phyloP scores from a whole-genome alignment of 2,797 vertebrate genomes.

The Euphonia xanthogaster region DNA sequence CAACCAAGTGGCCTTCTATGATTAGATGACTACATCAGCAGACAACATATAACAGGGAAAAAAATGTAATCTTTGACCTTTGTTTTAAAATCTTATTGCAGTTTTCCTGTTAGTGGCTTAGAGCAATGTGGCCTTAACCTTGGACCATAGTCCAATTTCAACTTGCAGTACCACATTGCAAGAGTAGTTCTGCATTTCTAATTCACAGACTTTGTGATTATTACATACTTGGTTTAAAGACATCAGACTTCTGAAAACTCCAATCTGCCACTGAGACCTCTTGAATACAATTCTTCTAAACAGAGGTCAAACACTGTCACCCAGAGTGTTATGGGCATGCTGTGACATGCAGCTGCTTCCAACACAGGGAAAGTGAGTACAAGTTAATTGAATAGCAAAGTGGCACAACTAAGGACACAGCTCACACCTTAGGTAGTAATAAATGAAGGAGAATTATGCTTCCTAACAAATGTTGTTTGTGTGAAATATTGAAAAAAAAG shows the following conservation, averaged over 20 bases:
- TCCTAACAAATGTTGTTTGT: background rate
- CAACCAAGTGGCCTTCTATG: background rate
- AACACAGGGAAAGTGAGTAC: rapidly evolving
- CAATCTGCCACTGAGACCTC: background rate
- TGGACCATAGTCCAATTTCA: background rate
- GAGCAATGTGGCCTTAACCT: background rate
- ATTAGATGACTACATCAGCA: background rate
- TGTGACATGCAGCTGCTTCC: background rate
- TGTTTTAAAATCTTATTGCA: background rate
- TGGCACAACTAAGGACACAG: background rate
- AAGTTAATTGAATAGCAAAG: background rate
- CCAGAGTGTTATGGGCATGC: no score
- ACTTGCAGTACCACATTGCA: background rate
- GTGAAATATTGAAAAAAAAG: background rate
- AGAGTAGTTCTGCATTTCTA: background rate
- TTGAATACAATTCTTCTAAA: background rate
- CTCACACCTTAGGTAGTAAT: background rate
- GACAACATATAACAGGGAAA: background rate
- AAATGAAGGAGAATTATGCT: background rate
- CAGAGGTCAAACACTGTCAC: rapidly evolving
- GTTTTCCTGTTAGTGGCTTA: background rate
- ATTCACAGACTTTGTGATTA: background rate
- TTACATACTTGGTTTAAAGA: background rate
- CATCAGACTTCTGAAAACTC: background rate
- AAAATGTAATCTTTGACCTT: background rate